Evolutionary conservation across 2,888 invertebrate genomes (phyloP).

Genomic region (Metopia argyrocephala): DNA sequence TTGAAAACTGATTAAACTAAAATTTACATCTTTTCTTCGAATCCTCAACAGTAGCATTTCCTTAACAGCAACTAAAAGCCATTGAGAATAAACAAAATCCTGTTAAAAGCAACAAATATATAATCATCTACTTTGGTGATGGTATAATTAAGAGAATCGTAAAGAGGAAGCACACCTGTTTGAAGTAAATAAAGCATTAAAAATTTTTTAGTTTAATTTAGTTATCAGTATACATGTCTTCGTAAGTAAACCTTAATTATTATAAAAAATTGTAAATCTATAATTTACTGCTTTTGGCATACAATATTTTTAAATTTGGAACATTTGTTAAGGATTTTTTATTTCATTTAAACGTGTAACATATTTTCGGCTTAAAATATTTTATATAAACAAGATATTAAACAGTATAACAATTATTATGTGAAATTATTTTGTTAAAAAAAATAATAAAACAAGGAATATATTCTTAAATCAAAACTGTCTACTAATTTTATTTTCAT

Average conservation of each 20-base stretch:
- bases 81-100: not conserved
- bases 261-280: constrained; percentile 10
- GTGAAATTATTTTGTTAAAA: too few species aligned
- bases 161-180: constrained; percentile 22
- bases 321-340: not conserved
- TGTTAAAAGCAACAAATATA: constrained; percentile 4
- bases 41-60: constrained; percentile 11
- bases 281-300: constrained; percentile 3
- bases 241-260: constrained; percentile 19
- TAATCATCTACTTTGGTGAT: constrained; percentile 19
- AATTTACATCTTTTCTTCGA: not conserved
- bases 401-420: too few species aligned
- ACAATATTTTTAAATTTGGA: not conserved
- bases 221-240: constrained; percentile 44
- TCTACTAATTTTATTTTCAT: too few species aligned
- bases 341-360: too few species aligned
- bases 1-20: constrained; percentile 72
- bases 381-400: too few species aligned
- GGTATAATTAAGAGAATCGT: constrained; percentile 4
- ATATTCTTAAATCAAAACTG: too few species aligned
- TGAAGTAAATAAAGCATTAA: constrained; percentile 6
- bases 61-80: constrained; percentile 2
- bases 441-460: too few species aligned
- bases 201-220: constrained; percentile 48
- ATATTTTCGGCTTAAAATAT: too few species aligned